These are phyloP conservation scores for Apostichopus californicus DNA, from an alignment of 35 echinoderm and acorn worm genomes.

Conservation along the genomic window DNA sequence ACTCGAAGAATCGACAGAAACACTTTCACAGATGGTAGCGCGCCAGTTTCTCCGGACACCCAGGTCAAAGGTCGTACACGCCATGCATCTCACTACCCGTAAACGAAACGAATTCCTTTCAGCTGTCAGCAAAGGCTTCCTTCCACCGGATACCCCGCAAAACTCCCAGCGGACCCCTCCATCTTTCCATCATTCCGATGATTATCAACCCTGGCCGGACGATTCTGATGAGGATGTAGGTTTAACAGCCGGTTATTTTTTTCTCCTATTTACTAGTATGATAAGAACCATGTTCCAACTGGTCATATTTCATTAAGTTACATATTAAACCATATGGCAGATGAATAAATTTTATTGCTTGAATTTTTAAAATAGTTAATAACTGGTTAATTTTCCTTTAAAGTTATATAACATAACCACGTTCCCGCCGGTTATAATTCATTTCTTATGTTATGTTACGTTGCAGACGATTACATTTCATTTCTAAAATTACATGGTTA, in stretches of 20 bases:
- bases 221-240: conserved; percentile 90
- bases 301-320: too few relatives aligned
- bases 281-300: too few relatives aligned
- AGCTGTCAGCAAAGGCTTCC: conserved; percentile 92
- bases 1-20: conserved; percentile 87
- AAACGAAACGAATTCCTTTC: conserved; percentile 96
- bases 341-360: too few relatives aligned
- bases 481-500: too few relatives aligned
- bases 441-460: too few relatives aligned
- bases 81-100: conserved; percentile 76
- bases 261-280: too few relatives aligned
- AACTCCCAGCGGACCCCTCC: conserved; percentile 30
- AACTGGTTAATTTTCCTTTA: too few relatives aligned
- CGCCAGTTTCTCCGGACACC: conserved; percentile 89
- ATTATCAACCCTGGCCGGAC: conserved; percentile 61
- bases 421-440: too few relatives aligned
- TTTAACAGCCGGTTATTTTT: background rate
- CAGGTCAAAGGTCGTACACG: conserved; percentile 83
- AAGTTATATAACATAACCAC: too few relatives aligned
- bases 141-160: conserved; percentile 86
- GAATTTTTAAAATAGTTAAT: too few relatives aligned
- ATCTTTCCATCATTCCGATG: conserved; percentile 57
- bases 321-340: too few relatives aligned
- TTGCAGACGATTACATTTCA: too few relatives aligned
- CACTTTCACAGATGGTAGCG: conserved; percentile 96